Evolutionary conservation across 2,113 vertebrate genomes (phyloP), one percentile per base, ranked within the genome.

Genomic region (Chrysemys picta): DNA sequence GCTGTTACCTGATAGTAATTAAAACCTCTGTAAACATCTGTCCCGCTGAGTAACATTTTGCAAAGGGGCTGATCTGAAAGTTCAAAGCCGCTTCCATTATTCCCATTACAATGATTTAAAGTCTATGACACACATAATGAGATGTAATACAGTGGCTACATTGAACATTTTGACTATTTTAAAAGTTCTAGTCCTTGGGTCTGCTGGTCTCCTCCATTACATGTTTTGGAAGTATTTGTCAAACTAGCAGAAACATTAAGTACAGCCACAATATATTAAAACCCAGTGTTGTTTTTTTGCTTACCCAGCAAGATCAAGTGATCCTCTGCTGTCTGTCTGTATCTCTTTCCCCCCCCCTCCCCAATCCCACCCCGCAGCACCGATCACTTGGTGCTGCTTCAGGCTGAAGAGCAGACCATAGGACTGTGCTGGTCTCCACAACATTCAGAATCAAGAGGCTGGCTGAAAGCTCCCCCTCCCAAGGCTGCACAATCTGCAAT

Each of bases 191-290:
- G 49, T 5, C 35, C 81, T n/a, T 5, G 29, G 4, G 31, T 88
- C 83, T 84, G 29, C 31, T 53, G 31, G 21, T 11, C 35, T 35
- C 65, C 35, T 35, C 76, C 53, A 72, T 53, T 49, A 92, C 57
- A 21, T 21, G 35, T 69, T 69, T 69, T 69, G 65, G 35, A 22
- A 80, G 78, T 47, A 85, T 50, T 10, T 88, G 17, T 42, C 5
- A 72, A 1, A 54, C 84, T 84, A 47, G 42, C 83, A 84, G 65
- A 84, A 69, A 38, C 47, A 38, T 85, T 85, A 87, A 83, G 45
- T 89, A 21, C 54, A 83, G 57, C 57, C 52, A 10, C 45, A n/a
- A 31, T 88, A 27, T 88, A 38, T 91, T 82, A 80, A 90, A 95
- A 42, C 49, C 47, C 8, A n/a, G 6, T 8, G 38, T 22, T 76